phyloP scores from a whole-genome alignment of 35 echinoderm and acorn worm species.

The Stichopus chloronotus region DNA sequence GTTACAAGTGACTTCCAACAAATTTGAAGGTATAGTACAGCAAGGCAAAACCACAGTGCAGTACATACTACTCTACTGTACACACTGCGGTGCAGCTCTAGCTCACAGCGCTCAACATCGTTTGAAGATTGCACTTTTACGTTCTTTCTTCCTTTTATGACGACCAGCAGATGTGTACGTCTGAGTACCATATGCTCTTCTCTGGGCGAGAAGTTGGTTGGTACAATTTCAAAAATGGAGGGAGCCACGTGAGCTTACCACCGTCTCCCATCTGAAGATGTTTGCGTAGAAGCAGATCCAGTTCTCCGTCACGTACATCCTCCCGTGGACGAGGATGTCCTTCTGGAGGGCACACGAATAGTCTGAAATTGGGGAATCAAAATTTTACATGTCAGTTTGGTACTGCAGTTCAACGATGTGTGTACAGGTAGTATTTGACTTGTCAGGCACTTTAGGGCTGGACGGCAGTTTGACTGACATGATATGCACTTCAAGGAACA shows the following conservation, averaged over 20 bases:
- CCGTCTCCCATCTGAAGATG: conserved; percentile 98
- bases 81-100: no score
- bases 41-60: no score
- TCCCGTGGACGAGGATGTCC: conserved; percentile 94
- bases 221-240: neutral
- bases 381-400: neutral
- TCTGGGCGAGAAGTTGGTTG: neutral
- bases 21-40: no score
- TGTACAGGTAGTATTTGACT: neutral
- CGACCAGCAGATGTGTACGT: no score
- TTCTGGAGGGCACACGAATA: conserved; percentile 98
- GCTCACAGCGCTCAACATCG: no score
- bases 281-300: conserved; percentile 99
- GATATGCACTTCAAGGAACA: no score
- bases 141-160: no score
- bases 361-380: conserved; percentile 51
- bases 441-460: neutral
- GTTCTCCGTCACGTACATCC: conserved; percentile 92
- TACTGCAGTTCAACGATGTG: neutral
- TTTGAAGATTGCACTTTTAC: no score
- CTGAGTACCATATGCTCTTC: neutral
- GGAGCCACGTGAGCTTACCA: conserved; percentile 54
- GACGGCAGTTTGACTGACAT: no score
- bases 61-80: no score
- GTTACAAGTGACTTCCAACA: no score